Evolutionary conservation across 2,888 invertebrate species (phyloP).

Genomic region (Deilephila porcellus): DNA sequence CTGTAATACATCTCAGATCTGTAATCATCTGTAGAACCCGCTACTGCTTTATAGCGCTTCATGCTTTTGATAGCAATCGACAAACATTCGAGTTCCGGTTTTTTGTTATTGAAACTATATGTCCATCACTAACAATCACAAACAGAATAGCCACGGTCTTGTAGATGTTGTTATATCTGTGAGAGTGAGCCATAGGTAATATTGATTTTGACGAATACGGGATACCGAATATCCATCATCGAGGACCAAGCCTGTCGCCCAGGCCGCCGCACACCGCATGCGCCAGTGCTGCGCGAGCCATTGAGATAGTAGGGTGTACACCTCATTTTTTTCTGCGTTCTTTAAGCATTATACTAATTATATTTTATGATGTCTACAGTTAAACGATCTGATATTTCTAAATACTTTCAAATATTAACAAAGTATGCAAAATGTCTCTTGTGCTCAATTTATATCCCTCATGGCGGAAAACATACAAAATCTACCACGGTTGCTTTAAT

Average conservation of each 20-base stretch:
- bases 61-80: not conserved
- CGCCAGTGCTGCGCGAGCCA: not conserved
- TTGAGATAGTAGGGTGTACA: conserved; percentile 1
- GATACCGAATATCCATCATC: conserved; percentile 13
- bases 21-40: not conserved
- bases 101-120: not conserved
- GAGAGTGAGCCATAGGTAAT: not conserved
- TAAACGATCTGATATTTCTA: not conserved
- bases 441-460: not conserved
- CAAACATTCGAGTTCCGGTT: not conserved
- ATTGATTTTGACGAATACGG: conserved; percentile 9
- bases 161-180: not conserved
- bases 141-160: not conserved
- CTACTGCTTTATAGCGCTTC: not conserved
- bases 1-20: not conserved
- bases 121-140: not conserved
- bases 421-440: not conserved
- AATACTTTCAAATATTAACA: not conserved
- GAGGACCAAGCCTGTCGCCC: not conserved
- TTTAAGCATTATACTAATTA: not conserved
- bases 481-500: not conserved
- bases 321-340: not conserved
- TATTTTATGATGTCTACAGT: not conserved
- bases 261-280: not conserved
- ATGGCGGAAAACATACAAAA: not conserved